Percentiles rank a stretch among this genome's conserved stretches.
phyloP scores from a whole-genome alignment of 2,113 vertebrate species.

The Calonectris borealis region DNA sequence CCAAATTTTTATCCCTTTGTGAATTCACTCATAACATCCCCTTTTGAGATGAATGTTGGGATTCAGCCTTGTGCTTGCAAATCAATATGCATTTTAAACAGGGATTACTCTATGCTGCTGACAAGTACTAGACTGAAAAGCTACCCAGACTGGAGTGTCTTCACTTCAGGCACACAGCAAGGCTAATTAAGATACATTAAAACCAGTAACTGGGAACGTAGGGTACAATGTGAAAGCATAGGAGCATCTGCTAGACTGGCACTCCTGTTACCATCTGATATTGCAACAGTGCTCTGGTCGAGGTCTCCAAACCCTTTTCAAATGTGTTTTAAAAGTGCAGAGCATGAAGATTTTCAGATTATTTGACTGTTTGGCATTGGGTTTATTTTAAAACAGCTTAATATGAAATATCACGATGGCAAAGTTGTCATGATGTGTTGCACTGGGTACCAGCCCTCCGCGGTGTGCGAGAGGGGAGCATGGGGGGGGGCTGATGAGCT shows the following conservation, averaged over 20 bases:
- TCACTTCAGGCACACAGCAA: background rate
- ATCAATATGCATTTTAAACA: conserved; percentile 17
- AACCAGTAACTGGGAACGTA: background rate
- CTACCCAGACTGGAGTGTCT: conserved; percentile 30
- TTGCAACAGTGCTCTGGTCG: background rate
- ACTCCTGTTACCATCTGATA: background rate
- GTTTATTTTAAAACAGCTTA: background rate
- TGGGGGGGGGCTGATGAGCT: background rate
- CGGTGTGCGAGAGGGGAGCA: rapidly evolving
- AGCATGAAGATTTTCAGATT: background rate
- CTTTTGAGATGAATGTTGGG: background rate
- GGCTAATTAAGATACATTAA: conserved; percentile 25
- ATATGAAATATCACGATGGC: rapidly evolving
- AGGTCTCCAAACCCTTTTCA: background rate
- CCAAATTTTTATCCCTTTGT: background rate
- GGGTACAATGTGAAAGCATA: background rate
- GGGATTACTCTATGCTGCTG: conserved; percentile 24
- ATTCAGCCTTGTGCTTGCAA: background rate
- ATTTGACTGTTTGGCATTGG: no score
- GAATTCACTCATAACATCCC: background rate
- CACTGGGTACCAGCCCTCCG: no score
- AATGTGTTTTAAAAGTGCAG: background rate
- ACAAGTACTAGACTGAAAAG: conserved; percentile 12
- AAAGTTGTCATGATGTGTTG: rapidly evolving
- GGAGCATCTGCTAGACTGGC: background rate